Conservation (phyloP, 2,113 vertebrate species). For the Baryphthengus martii region DNA sequence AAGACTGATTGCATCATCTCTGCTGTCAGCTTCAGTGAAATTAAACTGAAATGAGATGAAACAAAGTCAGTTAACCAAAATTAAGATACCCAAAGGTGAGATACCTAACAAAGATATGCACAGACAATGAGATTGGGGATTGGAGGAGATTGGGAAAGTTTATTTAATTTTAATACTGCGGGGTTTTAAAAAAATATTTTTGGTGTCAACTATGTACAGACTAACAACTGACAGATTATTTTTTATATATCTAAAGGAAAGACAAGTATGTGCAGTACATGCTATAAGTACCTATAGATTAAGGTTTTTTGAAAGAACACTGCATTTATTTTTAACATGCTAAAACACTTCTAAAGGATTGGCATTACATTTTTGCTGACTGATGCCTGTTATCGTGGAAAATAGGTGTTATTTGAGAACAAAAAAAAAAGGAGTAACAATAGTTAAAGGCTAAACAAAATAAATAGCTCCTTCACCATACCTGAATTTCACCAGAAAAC, state of each 20-base stretch:
- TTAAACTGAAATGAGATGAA: not conserved
- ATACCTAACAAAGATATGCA: not conserved
- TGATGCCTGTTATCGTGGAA: not conserved
- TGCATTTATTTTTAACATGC: not conserved
- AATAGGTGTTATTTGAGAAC: not conserved
- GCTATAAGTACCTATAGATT: not conserved
- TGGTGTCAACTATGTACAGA: not conserved
- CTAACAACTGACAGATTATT: not conserved
- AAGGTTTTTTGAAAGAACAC: not conserved
- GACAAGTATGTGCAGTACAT: not conserved
- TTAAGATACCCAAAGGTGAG: not conserved
- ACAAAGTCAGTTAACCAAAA: not conserved
- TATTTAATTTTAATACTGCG: not conserved
- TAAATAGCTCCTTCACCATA: not conserved
- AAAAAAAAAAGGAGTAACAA: not conserved
- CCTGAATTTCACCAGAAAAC: accelerated
- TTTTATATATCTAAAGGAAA: not conserved
- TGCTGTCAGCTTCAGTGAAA: not conserved
- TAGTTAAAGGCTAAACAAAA: not conserved
- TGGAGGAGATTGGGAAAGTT: not conserved
- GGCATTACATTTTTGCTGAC: not conserved
- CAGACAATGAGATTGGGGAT: not conserved
- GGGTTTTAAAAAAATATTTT: not conserved
- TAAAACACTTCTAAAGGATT: not conserved
- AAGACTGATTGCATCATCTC: not conserved